Evolutionary conservation across 1,140 invertebrate genomes (phyloP), one percentile per base, ranked within the genome.

Genomic region (Listronotus bonariensis): DNA sequence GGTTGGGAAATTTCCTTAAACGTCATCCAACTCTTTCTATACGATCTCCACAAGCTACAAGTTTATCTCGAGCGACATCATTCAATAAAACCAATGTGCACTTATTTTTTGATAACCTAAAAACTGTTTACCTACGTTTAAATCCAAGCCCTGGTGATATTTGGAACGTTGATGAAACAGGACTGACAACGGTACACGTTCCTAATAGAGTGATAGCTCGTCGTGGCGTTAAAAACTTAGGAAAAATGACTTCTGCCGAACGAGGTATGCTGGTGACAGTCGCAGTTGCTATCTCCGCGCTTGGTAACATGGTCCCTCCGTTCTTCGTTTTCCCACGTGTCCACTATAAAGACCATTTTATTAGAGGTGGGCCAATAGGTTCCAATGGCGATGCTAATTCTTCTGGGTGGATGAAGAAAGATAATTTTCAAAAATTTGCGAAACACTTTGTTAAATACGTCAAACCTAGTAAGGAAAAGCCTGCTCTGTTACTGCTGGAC

Each of bases 371-470:
- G 12, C 52, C 62, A 12, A 12, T 51, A 41, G 49, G 64, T 12
- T 66, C 57, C 72, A 10, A 46, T 71, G 36, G 17, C 40, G 14
- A 68, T 69, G 46, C 52, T 72, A 17, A 9, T 73, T 40, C 41
- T 73, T 6, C 12, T 72, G 20, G 56, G 55, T 65, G 15, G 55
- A 57, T 51, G 53, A 41, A 32, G 40, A 52, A 49, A 18, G 55
- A 26, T 26, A 56, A 49, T 38, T 40, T 41, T 45, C 55, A 77
- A 79, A 62, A n/a, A n/a, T n/a, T n/a, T n/a, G n/a, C n/a, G n/a
- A n/a, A n/a, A n/a, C n/a, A n/a, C n/a, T n/a, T n/a, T n/a, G n/a
- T n/a, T n/a, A n/a, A n/a, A n/a, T n/a, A n/a, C n/a, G n/a, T n/a
- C n/a, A n/a, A n/a, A n/a, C n/a, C n/a, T n/a, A n/a, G n/a, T n/a